These are phyloP conservation scores for Urophycis tenuis DNA, from an alignment of 2,797 vertebrate genomes.

Conservation along the genomic window DNA sequence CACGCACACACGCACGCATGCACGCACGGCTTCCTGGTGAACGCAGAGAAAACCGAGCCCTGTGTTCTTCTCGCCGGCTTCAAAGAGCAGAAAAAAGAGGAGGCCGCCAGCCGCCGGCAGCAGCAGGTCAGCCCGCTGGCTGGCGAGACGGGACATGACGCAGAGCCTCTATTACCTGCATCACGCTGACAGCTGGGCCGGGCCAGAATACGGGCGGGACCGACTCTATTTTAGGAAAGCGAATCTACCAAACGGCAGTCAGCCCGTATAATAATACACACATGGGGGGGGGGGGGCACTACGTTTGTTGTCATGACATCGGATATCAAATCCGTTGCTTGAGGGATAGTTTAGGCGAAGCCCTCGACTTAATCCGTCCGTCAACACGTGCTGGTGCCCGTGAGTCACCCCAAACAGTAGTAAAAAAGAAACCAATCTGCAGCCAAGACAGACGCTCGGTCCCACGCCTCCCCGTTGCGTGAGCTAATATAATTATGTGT, in stretches of 20 bases:
- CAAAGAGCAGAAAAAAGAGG: neutral
- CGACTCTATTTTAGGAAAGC: conserved; percentile 10
- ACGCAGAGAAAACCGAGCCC: too few relatives aligned
- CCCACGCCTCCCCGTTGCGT: neutral
- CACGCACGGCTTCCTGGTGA: neutral
- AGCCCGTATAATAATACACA: neutral
- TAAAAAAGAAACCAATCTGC: neutral
- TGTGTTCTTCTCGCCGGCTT: neutral
- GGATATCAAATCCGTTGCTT: conserved; percentile 23
- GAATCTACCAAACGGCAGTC: neutral
- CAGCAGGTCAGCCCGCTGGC: conserved; percentile 4
- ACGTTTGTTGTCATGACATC: neutral
- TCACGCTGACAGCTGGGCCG: conserved; percentile 11
- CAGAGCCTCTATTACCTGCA: conserved; percentile 7
- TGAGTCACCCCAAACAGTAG: neutral
- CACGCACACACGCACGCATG: too few relatives aligned
- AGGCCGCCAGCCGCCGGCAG: conserved; percentile 3
- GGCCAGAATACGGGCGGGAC: conserved; percentile 8
- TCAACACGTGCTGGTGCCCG: neutral
- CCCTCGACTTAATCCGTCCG: neutral
- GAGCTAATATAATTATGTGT: neutral
- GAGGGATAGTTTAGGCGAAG: conserved; percentile 4
- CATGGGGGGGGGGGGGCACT: too few relatives aligned
- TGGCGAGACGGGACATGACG: conserved; percentile 40
- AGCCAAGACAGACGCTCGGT: neutral